Base-by-base conservation (phyloP, 1,140 invertebrate species). In the Globodera rostochiensis region DNA sequence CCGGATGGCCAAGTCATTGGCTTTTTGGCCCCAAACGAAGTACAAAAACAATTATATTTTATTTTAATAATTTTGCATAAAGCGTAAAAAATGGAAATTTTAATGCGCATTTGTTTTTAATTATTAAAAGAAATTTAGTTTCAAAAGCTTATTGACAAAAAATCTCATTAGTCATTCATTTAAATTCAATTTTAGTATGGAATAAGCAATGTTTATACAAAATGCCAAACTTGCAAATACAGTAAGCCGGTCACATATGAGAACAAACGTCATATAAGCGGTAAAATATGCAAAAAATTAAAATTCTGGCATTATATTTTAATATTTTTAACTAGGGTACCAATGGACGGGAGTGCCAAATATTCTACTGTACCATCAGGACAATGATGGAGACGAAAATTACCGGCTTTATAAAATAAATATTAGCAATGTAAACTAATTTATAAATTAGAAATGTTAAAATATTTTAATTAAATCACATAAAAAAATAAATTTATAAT, bases 261-360 rank as follows among this genome's bases (percentile, higher is more conserved):
- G n/a, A 86, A 80, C 69, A 85, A 77, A 19, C 74, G 73, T 6
- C 85, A 86, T 80, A 85, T 85, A 67, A 84, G 80, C 49, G 85
- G 83, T 84, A 73, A 77, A 75, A 25, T 60, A 13, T 45, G 7
- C 46, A n/a, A 19, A 57, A 53, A 25, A 50, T 49, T 25, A 50
- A 36, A 21, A 45, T 53, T 49, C 25, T 82, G 7, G 21, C 4
- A 81, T 46, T 13, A 21, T 46, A 50, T 77, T 47, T 36, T 47
- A 50, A 66, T 3, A 19, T 11, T 84, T 82, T 85, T n/a, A n/a
- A 66, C 25, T 50, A 85, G 84, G 85, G 9, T 86, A 87, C 71
- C 83, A 87, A 57, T 86, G 86, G 86, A 86, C 85, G 49, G 85
- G 86, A 15, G 86, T 86, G 4, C 77, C 77, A 53, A 87, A 86